Evolutionary conservation across 2,888 invertebrate genomes (phyloP), one percentile per base, ranked within the genome.

Genomic region (Heliconius cydno): DNA sequence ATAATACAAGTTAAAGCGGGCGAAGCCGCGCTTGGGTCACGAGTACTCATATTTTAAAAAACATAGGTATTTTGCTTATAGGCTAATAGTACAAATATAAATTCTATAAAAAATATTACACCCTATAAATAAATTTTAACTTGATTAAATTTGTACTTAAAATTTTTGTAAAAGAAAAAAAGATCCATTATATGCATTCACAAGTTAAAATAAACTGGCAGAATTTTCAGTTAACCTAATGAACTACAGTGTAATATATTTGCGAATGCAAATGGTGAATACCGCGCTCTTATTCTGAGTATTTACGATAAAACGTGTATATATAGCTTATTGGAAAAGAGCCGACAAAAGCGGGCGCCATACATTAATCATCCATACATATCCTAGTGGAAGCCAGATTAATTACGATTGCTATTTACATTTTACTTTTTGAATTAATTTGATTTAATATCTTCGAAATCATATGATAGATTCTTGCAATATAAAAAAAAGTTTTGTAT

Each of bases 181-280:
- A 65, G 10, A 7, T 70, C 34, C 22, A 73, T 52, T 52, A 52
- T 60, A 73, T 25, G n/a, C 34, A 73, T 57, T 60, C 57, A 73
- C 19, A 34, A 73, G 72, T 30, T 72, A n/a, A 72, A 72, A 72
- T 30, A 60, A 60, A 73, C 57, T 60, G 57, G 34, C 60, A n/a
- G 52, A 72, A 72, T 73, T 70, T 60, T 73, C 34, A 73, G 34
- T 73, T 73, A 73, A 57, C 57, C 73, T 73, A 73, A 57, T 73
- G 60, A 73, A 73, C 73, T 60, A n/a, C 57, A 70, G 68, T 70
- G 68, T 41, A 70, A 70, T 70, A 41, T 70, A 70, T 70, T 70
- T 41, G 41, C 41, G 38, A 70, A 41, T 70, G 68, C 68, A 70
- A 41, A 70, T 70, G 68, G 68, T 70, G 68, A 70, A 70, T 60